These are phyloP conservation scores for Agriopis marginaria DNA, from an alignment of 2,888 invertebrate genomes.

Conservation along the genomic window DNA sequence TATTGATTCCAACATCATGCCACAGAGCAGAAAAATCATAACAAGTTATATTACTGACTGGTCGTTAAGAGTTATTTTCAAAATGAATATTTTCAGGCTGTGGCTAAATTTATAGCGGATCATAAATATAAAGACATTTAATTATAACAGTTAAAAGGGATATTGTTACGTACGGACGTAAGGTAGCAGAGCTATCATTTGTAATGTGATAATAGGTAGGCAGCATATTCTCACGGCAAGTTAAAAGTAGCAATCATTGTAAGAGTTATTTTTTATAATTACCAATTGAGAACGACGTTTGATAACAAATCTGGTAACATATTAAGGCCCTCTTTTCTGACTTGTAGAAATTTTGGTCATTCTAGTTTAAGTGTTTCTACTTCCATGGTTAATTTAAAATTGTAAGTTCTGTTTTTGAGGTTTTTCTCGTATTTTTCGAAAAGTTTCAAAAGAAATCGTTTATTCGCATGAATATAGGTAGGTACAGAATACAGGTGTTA, in stretches of 20 bases:
- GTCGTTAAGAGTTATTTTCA: not conserved
- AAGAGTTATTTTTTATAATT: not conserved
- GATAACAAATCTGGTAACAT: too few species aligned
- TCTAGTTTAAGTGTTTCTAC: too few species aligned
- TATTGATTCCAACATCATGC: constrained; percentile 34
- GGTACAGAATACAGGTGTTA: too few species aligned
- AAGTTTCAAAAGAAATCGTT: too few species aligned
- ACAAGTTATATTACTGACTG: not conserved
- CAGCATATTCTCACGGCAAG: constrained; percentile 26
- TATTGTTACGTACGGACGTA: constrained; percentile 23
- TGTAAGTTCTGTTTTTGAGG: too few species aligned
- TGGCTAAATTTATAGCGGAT: constrained; percentile 16
- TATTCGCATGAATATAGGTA: too few species aligned
- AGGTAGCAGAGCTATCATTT: constrained; percentile 33
- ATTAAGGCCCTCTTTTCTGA: too few species aligned
- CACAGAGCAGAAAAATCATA: constrained; percentile 23
- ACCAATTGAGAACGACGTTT: too few species aligned
- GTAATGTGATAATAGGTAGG: constrained; percentile 28
- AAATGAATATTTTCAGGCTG: constrained; percentile 16
- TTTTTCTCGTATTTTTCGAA: too few species aligned
- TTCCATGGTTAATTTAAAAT: too few species aligned
- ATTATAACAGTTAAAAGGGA: constrained; percentile 29
- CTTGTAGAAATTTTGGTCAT: too few species aligned
- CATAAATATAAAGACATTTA: constrained; percentile 30
- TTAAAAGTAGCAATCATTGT: constrained; percentile 18